A percentile compares a stretch with the other conserved stretches of the same genome.
Conservation (phyloP, 2,888 invertebrate species). For the Polydesmus complanatus region DNA sequence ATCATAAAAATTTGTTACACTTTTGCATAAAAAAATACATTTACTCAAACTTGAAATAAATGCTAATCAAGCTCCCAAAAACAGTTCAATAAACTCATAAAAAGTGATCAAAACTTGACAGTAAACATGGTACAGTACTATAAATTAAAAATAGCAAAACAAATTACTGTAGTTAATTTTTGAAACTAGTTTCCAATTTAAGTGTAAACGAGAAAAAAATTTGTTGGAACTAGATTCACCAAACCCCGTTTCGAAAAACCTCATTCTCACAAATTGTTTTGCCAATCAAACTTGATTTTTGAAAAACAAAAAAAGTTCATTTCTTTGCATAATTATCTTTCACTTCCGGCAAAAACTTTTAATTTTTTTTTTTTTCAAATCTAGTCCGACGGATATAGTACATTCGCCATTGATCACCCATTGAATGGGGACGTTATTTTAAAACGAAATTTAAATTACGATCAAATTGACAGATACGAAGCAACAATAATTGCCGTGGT, state of each 20-base stretch:
- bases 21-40: too few species aligned
- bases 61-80: too few species aligned
- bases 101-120: too few species aligned
- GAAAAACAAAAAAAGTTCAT: neutral
- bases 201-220: constrained; percentile 40
- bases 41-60: too few species aligned
- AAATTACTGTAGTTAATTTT: neutral
- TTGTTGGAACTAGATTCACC: constrained; percentile 44
- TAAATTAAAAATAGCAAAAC: neutral
- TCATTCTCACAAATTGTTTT: neutral
- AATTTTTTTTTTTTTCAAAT: constrained; percentile 4
- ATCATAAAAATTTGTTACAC: too few species aligned
- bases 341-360: too few species aligned
- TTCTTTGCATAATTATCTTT: too few species aligned
- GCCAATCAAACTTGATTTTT: neutral
- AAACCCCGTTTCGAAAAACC: neutral
- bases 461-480: constrained; percentile 70
- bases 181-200: too few species aligned
- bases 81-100: too few species aligned
- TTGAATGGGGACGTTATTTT: constrained; percentile 81
- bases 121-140: neutral
- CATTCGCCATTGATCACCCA: constrained; percentile 69
- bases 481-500: constrained; percentile 79
- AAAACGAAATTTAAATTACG: constrained; percentile 72
- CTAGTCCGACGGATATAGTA: constrained; percentile 57